Evolutionary conservation across 2,797 vertebrate genomes (phyloP).

Genomic region (Thalassophryne amazonica): DNA sequence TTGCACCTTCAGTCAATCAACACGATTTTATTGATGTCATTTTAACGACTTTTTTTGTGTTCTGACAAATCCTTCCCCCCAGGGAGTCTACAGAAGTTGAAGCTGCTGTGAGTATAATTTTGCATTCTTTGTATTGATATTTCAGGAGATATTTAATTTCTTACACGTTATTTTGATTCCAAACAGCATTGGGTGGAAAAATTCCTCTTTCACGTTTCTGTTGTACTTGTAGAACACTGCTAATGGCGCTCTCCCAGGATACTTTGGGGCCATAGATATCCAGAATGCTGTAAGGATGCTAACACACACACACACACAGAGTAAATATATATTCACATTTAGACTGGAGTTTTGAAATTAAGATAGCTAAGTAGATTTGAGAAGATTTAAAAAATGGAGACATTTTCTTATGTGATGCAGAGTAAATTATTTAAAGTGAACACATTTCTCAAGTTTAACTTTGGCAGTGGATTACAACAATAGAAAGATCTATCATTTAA

Average conservation of each 20-base stretch:
- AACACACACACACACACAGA: background rate
- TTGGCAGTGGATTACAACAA: too few relatives aligned
- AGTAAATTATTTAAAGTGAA: too few relatives aligned
- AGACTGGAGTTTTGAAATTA: background rate
- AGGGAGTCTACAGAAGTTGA: slow-evolving; percentile 95
- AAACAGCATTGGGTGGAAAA: slow-evolving; percentile 28
- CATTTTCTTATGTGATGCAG: too few relatives aligned
- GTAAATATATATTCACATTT: background rate
- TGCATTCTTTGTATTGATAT: background rate
- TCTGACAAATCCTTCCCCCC: slow-evolving; percentile 31
- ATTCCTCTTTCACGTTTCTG: slow-evolving; percentile 9
- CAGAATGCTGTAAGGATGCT: slow-evolving; percentile 67
- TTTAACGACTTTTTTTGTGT: slow-evolving; percentile 1
- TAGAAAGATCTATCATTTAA: too few relatives aligned
- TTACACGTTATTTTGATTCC: background rate
- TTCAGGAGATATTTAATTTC: background rate
- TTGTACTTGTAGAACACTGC: slow-evolving; percentile 69
- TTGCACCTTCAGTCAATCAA: background rate
- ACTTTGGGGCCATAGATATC: slow-evolving; percentile 74
- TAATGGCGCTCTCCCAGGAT: slow-evolving; percentile 64
- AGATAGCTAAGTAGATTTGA: background rate
- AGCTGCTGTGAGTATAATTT: slow-evolving; percentile 86
- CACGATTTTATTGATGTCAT: background rate
- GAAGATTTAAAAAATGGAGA: too few relatives aligned
- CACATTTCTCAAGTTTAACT: too few relatives aligned